These are phyloP conservation scores for Physella acuta DNA, from an alignment of 1,140 invertebrate genomes.

Conservation along the genomic window DNA sequence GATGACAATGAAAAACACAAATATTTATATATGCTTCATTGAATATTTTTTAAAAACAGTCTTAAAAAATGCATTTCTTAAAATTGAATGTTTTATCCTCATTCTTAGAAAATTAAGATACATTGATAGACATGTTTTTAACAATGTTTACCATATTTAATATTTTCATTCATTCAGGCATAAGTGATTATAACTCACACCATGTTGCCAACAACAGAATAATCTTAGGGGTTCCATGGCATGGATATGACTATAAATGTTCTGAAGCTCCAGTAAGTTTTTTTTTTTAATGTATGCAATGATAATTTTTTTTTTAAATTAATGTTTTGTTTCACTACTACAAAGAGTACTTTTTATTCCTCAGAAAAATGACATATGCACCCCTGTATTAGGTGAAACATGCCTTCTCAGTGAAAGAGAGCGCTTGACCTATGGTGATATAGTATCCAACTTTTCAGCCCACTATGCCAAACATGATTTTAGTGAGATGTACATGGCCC, in stretches of 20 bases:
- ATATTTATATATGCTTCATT: background rate
- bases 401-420: conserved; percentile 4
- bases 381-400: background rate
- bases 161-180: background rate
- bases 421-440: conserved; percentile 6
- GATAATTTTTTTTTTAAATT: background rate
- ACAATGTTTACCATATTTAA: background rate
- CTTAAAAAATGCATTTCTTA: background rate
- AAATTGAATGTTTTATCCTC: background rate
- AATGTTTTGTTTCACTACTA: background rate
- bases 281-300: background rate
- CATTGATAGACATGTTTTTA: background rate
- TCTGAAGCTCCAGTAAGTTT: background rate
- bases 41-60: background rate
- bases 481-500: background rate
- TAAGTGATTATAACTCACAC: conserved; percentile 17
- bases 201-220: conserved; percentile 4
- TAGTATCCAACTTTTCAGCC: background rate
- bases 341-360: background rate
- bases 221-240: conserved; percentile 11
- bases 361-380: conserved; percentile 14
- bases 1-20: background rate
- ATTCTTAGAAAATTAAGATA: too few species aligned
- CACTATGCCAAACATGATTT: background rate
- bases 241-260: conserved; percentile 24